Base-by-base conservation (phyloP, 2,888 invertebrate genomes). In the Salpingus planirostris region DNA sequence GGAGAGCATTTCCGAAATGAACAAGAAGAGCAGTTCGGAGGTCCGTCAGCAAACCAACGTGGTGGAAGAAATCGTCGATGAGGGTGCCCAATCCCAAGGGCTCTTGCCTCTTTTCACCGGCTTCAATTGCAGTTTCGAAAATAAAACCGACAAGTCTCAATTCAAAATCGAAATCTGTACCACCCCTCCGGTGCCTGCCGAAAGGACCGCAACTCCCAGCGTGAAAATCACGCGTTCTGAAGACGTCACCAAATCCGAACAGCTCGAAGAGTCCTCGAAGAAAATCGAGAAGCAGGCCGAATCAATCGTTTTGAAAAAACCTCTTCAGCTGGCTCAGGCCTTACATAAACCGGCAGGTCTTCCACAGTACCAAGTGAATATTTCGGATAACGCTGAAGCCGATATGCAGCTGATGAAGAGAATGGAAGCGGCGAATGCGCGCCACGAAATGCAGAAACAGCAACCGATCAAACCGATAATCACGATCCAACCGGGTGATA, bases 291-390 rank as follows among this genome's bases (percentile, higher is more conserved):
- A 51, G 33, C 55, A 59, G 44, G 46, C 48, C 2, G 58, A 60
- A 33, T 49, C 55, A 33, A 42, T 54, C 1, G 35, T 59, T 8
- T 38, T 47, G 12, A 55, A 55, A 29, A 60, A 57, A 42, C 55
- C 62, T 3, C 15, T 49, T 11, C 52, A 47, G 13, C 33, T 53
- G 22, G 42, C 48, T 15, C 36, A 50, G 3, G 30, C 45, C 34
- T 64, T 79, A 42, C 76, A 76, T 36, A 75, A 71, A 60, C 71
- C 78, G 11, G 75, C 76, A 46, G 66, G 64, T 52, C 70, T 80
- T 52, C 79, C 79, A 5, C 65, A 71, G 33, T 79, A 79, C 55
- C 79, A 80, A 62, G 70, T 71, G 57, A 71, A 76, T 55, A 68
- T 77, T 56, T 47, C 50, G 12, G 52, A 55, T 12, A 46, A 44